Evolutionary conservation across 2,797 vertebrate species (phyloP).

Genomic region (Lagodon rhomboides): DNA sequence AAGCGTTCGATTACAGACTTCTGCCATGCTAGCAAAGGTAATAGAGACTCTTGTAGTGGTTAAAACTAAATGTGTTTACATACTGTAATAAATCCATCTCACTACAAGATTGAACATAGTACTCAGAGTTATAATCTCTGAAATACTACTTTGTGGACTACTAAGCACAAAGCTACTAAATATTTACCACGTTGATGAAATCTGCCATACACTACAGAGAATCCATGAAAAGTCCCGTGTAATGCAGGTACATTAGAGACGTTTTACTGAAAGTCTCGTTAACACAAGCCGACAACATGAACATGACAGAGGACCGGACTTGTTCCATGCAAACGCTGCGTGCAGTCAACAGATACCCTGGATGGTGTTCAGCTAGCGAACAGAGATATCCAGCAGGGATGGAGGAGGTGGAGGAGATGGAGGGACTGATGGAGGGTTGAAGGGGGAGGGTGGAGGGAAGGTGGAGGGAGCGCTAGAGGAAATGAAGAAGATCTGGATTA

Average conservation of each 20-base stretch:
- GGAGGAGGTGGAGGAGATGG: slow-evolving; percentile 52
- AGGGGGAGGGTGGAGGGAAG: slow-evolving; percentile 56
- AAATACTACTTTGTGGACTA: not conserved
- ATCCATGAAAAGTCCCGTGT: not conserved
- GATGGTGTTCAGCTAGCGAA: slow-evolving; percentile 58
- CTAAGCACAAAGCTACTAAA: not conserved
- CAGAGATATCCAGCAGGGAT: slow-evolving; percentile 63
- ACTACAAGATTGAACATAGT: not conserved
- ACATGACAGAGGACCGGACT: slow-evolving; percentile 27
- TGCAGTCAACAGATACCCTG: slow-evolving; percentile 69
- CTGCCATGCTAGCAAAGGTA: not conserved
- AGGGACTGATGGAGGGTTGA: slow-evolving; percentile 60
- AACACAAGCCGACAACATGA: slow-evolving; percentile 26
- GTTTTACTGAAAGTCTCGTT: not conserved
- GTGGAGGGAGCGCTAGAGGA: slow-evolving; percentile 62
- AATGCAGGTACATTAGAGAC: slow-evolving; percentile 8
- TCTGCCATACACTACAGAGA: slow-evolving; percentile 12
- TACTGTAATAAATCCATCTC: not conserved
- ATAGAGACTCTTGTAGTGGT: not conserved
- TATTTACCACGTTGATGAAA: not conserved
- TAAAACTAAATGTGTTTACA: not conserved
- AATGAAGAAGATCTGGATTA: slow-evolving; percentile 62
- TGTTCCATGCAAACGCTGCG: slow-evolving; percentile 52
- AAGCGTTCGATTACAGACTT: not conserved
- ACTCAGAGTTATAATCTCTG: too few relatives aligned